Base-by-base conservation (phyloP, 2,797 vertebrate genomes). In the Cheirogaleus major region DNA sequence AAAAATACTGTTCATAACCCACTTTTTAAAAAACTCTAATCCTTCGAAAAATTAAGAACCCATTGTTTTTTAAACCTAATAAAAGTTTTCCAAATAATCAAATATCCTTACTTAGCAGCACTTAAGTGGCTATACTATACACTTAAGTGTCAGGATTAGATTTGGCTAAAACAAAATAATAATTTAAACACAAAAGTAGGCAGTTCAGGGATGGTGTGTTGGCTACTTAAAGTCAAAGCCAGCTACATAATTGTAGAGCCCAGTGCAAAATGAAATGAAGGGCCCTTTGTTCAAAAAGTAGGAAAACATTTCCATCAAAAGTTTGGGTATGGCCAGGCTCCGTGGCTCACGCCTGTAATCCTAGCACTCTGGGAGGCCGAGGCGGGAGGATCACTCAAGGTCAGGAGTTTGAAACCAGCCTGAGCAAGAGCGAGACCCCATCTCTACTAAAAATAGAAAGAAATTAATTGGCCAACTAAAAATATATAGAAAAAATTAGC, bases 51-150 rank as follows among this genome's bases (percentile, higher is more conserved):
- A 65, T 65, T n/a, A 65, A 65, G 63, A 65, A n/a, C n/a, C 65
- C 65, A 69, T 4, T 65, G 22, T 59, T 86, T 93, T 45, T 30
- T n/a, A 55, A 85, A 81, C 10, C 57, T 78, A 84, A 72, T 18
- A 50, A 81, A 93, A 43, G 10, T 55, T 93, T 89, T 70, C 63
- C 52, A 27, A 88, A 79, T 41, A 82, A 91, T 75, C n/a, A 88
- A 81, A 35, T 82, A 73, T 43, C 30, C 41, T 65, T 95, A 41
- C 52, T 80, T 84, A 85, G 65, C 27, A 79, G 38, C 4, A 14
- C 27, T 63, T 69, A 93, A 63, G 82, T 76, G 23, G 59, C 61
- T 75, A 82, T 55, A 14, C 27, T 43, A 1, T 50, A 85, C 48
- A 30, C 9, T 63, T 20, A 27, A 76, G 9, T 43, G 13, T 35